Base-by-base conservation (phyloP, 2,113 vertebrate species). In the Heterotilapia buettikoferi region DNA sequence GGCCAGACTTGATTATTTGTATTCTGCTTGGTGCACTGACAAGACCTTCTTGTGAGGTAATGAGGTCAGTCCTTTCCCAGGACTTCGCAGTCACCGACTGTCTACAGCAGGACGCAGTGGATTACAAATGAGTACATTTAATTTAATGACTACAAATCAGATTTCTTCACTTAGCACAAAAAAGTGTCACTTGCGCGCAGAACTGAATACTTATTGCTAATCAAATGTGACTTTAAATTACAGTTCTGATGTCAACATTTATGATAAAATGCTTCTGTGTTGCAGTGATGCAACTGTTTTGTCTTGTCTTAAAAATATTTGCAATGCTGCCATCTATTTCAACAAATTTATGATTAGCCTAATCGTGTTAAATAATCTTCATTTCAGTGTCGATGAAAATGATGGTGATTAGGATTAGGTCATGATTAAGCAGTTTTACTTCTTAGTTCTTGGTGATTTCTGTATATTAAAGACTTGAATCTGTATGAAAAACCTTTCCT, bases 141-240 rank as follows among this genome's bases (percentile, higher is more conserved):
- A 50, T 78, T 81, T 36, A 57, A 56, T 59, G 21, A 38, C 31
- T 26, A 5, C 33, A 59, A 57, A 57, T 40, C 14, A 43, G 16
- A 82, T 82, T 82, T 61, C 56, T 47, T 57, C 45, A 40, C 7
- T 43, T 9, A 59, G 21, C 53, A 40, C 9, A 57, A 43, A 81
- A 57, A 81, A 36, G 14, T 21, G 53, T 5, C 3, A 0, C 52
- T 76, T 76, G 14, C 2, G 1, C 0, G 6, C 9, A 76, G 6
- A 76, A 50, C 26, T 76, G 26, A 50, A 8, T 50, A 3, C 73
- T 50, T 78, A 7, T 31, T 78, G 43, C 71, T 78, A 50, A 50
- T 76, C 24, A 50, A 76, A 50, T 29, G 43, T 76, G 16, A 50
- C 14, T 50, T 76, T 47, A 18, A 76, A 45, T 76, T 29, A 47